phyloP scores from a whole-genome alignment of 2,113 vertebrate genomes.

The Gobiocypris rarus region DNA sequence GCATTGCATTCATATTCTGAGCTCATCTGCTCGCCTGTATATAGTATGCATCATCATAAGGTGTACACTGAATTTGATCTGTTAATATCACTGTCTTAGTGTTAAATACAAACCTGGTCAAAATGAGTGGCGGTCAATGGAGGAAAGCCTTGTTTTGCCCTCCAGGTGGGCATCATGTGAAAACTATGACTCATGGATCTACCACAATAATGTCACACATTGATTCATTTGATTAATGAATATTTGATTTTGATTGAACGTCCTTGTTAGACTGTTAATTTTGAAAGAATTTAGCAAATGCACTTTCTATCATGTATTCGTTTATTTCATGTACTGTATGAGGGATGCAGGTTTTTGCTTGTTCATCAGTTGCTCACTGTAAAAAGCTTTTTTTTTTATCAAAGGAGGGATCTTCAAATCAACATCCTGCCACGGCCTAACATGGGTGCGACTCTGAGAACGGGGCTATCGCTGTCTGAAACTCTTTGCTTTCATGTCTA shows the following conservation, averaged over 20 bases:
- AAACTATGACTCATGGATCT: too few relatives aligned
- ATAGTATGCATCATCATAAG: too few relatives aligned
- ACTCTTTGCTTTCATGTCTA: conserved; percentile 24
- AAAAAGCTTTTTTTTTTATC: neutral
- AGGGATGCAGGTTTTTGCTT: neutral
- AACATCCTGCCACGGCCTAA: conserved; percentile 38
- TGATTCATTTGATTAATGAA: neutral
- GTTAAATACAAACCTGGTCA: too few relatives aligned
- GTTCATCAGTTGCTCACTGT: conserved; percentile 2
- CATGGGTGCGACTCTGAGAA: conserved; percentile 33
- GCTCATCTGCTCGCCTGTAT: too few relatives aligned
- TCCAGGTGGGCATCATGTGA: too few relatives aligned
- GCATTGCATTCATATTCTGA: too few relatives aligned
- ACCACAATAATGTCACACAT: too few relatives aligned
- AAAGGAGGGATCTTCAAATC: conserved; percentile 35
- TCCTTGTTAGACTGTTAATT: neutral
- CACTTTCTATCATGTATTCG: neutral
- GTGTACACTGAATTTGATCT: too few relatives aligned
- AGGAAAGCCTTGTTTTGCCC: too few relatives aligned
- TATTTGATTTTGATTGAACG: neutral
- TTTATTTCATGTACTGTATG: neutral
- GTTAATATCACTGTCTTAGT: too few relatives aligned
- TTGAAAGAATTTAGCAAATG: neutral
- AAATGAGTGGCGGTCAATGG: too few relatives aligned
- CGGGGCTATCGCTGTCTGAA: conserved; percentile 32